Percentiles rank a stretch among this genome's conserved stretches.
phyloP scores from a whole-genome alignment of 2,888 invertebrate species.

The Hipparchia sbordonii region DNA sequence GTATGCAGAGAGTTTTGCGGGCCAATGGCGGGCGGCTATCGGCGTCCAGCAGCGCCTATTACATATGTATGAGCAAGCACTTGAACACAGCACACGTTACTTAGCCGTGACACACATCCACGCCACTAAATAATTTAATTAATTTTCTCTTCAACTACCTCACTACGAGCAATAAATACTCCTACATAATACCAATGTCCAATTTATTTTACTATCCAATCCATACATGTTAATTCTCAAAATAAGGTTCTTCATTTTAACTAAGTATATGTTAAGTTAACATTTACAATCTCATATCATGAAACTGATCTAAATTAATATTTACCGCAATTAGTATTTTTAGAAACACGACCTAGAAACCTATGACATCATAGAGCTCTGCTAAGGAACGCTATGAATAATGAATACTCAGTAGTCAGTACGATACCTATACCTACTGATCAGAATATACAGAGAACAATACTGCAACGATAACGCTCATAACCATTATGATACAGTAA shows the following conservation, averaged over 20 bases:
- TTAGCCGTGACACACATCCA: slow-evolving; percentile 76
- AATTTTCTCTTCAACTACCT: slow-evolving; percentile 45
- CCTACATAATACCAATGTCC: neutral
- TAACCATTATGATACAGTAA: neutral
- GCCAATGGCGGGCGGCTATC: slow-evolving; percentile 66
- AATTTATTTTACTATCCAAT: no score
- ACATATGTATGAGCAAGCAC: slow-evolving; percentile 74
- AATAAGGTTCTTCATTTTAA: no score
- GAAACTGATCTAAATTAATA: no score
- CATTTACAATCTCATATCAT: no score
- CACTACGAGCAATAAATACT: slow-evolving; percentile 7
- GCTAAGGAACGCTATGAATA: neutral
- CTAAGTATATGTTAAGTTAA: no score
- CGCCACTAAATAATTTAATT: slow-evolving; percentile 49
- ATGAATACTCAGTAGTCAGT: neutral
- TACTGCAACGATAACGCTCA: neutral
- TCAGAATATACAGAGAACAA: neutral
- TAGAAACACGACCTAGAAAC: neutral
- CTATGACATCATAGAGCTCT: neutral
- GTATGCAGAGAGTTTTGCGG: slow-evolving; percentile 72
- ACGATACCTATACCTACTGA: neutral
- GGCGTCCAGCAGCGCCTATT: slow-evolving; percentile 61
- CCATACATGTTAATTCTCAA: no score
- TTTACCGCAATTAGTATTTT: neutral
- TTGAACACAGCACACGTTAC: slow-evolving; percentile 61